These are phyloP conservation scores for Hystrix brachyura DNA, from an alignment of 2,113 vertebrate species.

Conservation along the genomic window DNA sequence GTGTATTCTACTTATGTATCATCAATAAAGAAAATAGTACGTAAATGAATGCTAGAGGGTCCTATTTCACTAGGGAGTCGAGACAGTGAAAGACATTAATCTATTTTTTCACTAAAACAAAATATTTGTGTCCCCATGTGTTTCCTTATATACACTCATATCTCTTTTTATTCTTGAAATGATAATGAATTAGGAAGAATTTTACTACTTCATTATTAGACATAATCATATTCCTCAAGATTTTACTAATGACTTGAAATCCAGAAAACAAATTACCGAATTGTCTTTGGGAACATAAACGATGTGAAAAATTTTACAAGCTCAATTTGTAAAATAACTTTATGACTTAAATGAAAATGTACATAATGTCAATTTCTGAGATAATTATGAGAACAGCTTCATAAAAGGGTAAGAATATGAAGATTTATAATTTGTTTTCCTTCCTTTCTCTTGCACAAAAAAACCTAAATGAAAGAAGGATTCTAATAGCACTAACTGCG, in stretches of 20 bases:
- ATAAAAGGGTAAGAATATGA: background rate
- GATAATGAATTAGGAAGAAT: slow-evolving; percentile 61
- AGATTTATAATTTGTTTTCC: slow-evolving; percentile 3
- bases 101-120: slow-evolving; percentile 30
- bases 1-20: slow-evolving; percentile 38
- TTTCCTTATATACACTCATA: background rate
- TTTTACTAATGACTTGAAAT: slow-evolving; percentile 10
- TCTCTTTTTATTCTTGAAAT: slow-evolving; percentile 37
- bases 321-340: slow-evolving; percentile 40
- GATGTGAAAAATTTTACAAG: background rate
- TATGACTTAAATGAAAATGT: slow-evolving; percentile 61
- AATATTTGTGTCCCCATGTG: background rate
- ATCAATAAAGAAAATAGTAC: slow-evolving; percentile 50
- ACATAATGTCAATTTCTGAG: background rate
- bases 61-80: slow-evolving; percentile 44
- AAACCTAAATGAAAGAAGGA: background rate
- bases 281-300: slow-evolving; percentile 50
- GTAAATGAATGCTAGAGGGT: slow-evolving; percentile 34
- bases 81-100: slow-evolving; percentile 53
- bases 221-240: slow-evolving; percentile 5
- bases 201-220: slow-evolving; percentile 42
- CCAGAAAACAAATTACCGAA: slow-evolving; percentile 43
- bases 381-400: slow-evolving; percentile 8
- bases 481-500: slow-evolving; percentile 37
- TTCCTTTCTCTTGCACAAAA: slow-evolving; percentile 19